Conservation (phyloP, 2,888 invertebrate genomes). For the Coleophora flavipennella region DNA sequence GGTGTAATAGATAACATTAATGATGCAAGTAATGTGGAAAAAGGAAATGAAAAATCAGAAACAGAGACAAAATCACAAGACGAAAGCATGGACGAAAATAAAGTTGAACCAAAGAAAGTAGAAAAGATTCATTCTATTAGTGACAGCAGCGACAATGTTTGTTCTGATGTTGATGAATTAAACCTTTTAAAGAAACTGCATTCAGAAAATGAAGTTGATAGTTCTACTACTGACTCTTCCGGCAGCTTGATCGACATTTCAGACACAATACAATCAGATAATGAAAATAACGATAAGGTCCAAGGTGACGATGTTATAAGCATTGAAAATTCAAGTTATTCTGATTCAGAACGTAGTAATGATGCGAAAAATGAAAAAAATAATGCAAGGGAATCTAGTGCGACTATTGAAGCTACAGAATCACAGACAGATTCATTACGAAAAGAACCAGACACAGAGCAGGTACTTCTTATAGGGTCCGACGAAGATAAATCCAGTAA, state of each 20-base stretch:
- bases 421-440: constrained; percentile 31
- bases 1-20: background rate
- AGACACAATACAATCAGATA: constrained; percentile 40
- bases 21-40: constrained; percentile 5
- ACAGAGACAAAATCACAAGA: background rate
- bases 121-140: constrained; percentile 29
- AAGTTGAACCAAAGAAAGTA: constrained; percentile 11
- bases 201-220: constrained; percentile 35
- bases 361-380: constrained; percentile 9
- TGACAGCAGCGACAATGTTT: constrained; percentile 31
- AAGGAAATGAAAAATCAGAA: constrained; percentile 11
- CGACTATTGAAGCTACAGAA: constrained; percentile 3
- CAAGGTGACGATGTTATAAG: constrained; percentile 42
- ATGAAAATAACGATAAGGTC: constrained; percentile 25
- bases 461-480: constrained; percentile 34
- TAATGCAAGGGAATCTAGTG: background rate
- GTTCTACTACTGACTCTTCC: constrained; percentile 36
- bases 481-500: constrained; percentile 25
- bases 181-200: constrained; percentile 51
- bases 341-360: constrained; percentile 35
- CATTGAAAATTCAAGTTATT: constrained; percentile 60
- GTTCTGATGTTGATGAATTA: constrained; percentile 53
- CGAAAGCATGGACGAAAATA: constrained; percentile 8
- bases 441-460: constrained; percentile 21
- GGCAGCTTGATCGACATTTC: constrained; percentile 49